Evolutionary conservation across 2,797 vertebrate species (phyloP).

Genomic region (Rousettus madagascariensis): DNA sequence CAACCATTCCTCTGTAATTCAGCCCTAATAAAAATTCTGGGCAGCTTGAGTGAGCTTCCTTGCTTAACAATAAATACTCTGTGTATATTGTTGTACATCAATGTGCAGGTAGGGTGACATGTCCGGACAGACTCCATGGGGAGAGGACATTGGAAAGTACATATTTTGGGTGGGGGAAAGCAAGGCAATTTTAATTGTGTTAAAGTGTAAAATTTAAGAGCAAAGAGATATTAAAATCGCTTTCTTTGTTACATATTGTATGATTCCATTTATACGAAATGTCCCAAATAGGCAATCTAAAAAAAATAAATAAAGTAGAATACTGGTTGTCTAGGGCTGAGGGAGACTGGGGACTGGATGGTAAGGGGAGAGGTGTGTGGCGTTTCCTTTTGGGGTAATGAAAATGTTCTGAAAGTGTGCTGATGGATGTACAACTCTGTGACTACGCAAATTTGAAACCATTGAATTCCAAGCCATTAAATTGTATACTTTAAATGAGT

Average conservation of each 20-base stretch:
- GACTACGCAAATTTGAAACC: background rate
- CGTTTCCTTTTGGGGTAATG: background rate
- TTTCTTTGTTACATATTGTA: background rate
- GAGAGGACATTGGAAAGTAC: background rate
- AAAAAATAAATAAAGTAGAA: background rate
- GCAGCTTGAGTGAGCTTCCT: background rate
- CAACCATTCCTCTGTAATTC: background rate
- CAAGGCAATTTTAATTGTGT: background rate
- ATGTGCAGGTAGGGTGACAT: background rate
- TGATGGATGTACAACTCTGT: background rate
- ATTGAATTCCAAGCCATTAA: background rate
- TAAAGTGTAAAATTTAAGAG: constrained; percentile 1
- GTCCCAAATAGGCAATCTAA: background rate
- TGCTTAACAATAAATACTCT: background rate
- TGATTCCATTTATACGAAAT: background rate
- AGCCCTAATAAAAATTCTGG: background rate
- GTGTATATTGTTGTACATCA: background rate
- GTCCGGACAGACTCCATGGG: background rate
- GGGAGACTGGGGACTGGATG: background rate
- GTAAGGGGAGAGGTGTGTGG: background rate
- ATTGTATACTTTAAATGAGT: background rate
- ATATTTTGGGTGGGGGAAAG: background rate
- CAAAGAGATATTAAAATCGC: constrained; percentile 1
- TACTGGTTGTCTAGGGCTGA: background rate
- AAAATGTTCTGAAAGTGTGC: constrained; percentile 38